phyloP scores from a whole-genome alignment of 2,888 invertebrate species.

The Nomada lathburiana region DNA sequence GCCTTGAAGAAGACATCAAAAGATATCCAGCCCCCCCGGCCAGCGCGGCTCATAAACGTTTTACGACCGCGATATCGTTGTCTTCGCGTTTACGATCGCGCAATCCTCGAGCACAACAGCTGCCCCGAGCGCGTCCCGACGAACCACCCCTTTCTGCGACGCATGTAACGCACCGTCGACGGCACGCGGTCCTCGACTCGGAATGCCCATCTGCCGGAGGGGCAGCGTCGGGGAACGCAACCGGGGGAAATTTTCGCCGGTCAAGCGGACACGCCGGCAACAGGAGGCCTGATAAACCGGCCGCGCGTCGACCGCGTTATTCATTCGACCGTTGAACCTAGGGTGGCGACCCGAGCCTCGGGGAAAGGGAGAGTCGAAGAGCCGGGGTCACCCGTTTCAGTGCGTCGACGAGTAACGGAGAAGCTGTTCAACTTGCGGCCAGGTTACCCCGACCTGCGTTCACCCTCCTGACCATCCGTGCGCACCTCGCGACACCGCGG shows the following conservation, averaged over 20 bases:
- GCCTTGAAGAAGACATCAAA: conserved; percentile 46
- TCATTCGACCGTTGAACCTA: conserved; percentile 65
- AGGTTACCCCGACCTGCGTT: background rate
- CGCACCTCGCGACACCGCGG: background rate
- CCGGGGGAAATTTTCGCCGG: conserved; percentile 22
- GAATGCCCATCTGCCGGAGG: no score
- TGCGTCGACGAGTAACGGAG: conserved; percentile 57
- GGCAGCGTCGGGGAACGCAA: no score
- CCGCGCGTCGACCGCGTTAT: conserved; percentile 58
- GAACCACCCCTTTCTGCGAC: background rate
- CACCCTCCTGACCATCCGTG: background rate
- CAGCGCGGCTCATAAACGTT: conserved; percentile 44
- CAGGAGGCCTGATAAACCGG: conserved; percentile 3
- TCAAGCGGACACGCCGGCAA: background rate
- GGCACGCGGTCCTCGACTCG: no score
- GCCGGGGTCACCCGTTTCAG: conserved; percentile 45
- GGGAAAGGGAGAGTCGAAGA: conserved; percentile 32
- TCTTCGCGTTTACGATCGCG: conserved; percentile 27
- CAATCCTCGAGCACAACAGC: conserved; percentile 33
- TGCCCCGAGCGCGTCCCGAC: conserved; percentile 5
- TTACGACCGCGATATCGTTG: conserved; percentile 50
- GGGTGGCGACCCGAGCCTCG: conserved; percentile 40
- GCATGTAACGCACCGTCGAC: no score
- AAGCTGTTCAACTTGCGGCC: conserved; percentile 67
- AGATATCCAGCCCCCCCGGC: conserved; percentile 24